A percentile compares a stretch with the other conserved stretches of the same genome.
Conservation (phyloP, 2,888 invertebrate genomes). For the Lamellibrachia columna region DNA sequence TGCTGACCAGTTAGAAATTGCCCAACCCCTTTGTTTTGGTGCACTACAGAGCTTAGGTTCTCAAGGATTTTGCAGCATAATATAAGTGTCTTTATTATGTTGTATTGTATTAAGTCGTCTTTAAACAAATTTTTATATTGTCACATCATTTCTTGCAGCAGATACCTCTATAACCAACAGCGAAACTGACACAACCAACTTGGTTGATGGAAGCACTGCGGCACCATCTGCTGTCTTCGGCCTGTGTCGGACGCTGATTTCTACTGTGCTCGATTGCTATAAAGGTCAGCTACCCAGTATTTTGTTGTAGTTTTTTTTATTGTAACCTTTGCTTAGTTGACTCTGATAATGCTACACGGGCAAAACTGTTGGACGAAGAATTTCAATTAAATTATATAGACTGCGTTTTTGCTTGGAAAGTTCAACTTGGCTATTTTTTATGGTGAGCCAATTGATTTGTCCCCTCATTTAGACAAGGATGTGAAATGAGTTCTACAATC, state of each 20-base stretch:
- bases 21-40: no score
- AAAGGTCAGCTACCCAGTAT: slow-evolving; percentile 37
- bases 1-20: no score
- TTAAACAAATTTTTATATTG: neutral
- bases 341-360: no score
- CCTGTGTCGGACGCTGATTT: slow-evolving; percentile 42
- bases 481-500: no score
- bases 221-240: slow-evolving; percentile 28
- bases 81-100: neutral
- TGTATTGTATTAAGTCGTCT: neutral
- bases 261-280: slow-evolving; percentile 38
- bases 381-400: no score
- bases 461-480: no score
- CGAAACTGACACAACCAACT: neutral
- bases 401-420: no score
- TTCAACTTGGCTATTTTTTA: no score
- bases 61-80: neutral
- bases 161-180: neutral
- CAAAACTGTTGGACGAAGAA: no score
- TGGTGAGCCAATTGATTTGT: no score
- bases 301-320: neutral
- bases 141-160: neutral
- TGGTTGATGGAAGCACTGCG: neutral
- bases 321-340: neutral
- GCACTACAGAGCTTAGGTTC: no score